Base-by-base conservation (phyloP, 2,888 invertebrate genomes). In the Ligdia adustata region DNA sequence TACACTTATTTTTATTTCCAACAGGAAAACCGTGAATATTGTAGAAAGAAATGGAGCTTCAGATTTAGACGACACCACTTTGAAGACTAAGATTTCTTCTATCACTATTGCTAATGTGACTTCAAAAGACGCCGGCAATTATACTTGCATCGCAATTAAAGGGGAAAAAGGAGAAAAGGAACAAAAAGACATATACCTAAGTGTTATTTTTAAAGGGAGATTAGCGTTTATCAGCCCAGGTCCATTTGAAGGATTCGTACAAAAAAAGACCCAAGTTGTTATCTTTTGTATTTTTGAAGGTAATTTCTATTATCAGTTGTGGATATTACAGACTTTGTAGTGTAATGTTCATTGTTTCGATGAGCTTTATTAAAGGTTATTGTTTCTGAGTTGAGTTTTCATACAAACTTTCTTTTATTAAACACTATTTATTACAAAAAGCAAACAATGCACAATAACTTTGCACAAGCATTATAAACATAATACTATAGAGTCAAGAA, bases 261-360 rank as follows among this genome's bases (percentile, higher is more conserved):
- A n/a, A n/a, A n/a, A n/a, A n/a, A n/a, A n/a, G n/a, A n/a, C n/a
- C n/a, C 71, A 67, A 37, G 69, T 80, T 0, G 68, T 62, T 0
- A 52, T 87, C 64, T 60, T 58, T 20, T 91, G 90, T 64, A 52
- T 73, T 32, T 90, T 90, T 64, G 79, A 88, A 80, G 80, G 90
- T 90, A 48, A 62, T 72, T 59, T 41, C 29, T 15, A 15, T 6
- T 12, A n/a, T n/a, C n/a, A n/a, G n/a, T n/a, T n/a, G n/a, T n/a
- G n/a, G n/a, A n/a, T n/a, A n/a, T n/a, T n/a, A n/a, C n/a, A n/a
- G n/a, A n/a, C n/a, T n/a, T n/a, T n/a, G n/a, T n/a, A n/a, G n/a
- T n/a, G n/a, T n/a, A n/a, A n/a, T n/a, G n/a, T n/a, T n/a, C n/a
- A n/a, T n/a, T n/a, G n/a, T n/a, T n/a, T n/a, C n/a, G n/a, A n/a